Conservation (phyloP, 2,888 invertebrate species). For the Latheticus oryzae region DNA sequence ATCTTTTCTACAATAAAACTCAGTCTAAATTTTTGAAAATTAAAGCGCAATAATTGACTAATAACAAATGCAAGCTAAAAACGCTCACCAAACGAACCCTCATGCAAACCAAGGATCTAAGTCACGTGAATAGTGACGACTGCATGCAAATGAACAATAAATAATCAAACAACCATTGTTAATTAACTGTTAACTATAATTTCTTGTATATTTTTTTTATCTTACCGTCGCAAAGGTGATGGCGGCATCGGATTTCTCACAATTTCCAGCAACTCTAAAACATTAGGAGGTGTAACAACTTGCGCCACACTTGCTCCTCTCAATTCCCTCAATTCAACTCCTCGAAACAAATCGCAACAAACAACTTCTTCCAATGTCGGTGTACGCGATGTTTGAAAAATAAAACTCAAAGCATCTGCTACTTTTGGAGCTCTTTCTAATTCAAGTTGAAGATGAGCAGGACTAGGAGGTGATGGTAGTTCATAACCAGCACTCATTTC, state of each 20-base stretch:
- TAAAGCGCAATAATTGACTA: too few relatives aligned
- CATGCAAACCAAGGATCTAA: conserved; percentile 62
- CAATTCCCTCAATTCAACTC: conserved; percentile 89
- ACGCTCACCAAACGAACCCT: conserved; percentile 40
- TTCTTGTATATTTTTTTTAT: too few relatives aligned
- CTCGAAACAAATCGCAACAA: conserved; percentile 85
- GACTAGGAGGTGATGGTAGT: conserved; percentile 79
- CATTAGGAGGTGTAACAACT: conserved; percentile 55
- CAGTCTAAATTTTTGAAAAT: conserved; percentile 48
- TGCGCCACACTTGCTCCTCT: conserved; percentile 81
- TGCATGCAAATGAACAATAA: conserved; percentile 52
- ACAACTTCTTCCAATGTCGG: conserved; percentile 85
- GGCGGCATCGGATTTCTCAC: conserved; percentile 57
- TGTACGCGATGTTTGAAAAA: conserved; percentile 78
- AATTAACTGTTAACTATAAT: too few relatives aligned
- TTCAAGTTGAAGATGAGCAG: conserved; percentile 78
- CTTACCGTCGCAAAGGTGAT: conserved; percentile 60
- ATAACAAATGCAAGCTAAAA: not conserved
- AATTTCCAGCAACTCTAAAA: conserved; percentile 59
- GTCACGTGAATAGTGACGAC: conserved; percentile 58
- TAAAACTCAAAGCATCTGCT: conserved; percentile 80
- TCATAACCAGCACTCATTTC: conserved; percentile 93
- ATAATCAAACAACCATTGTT: too few relatives aligned
- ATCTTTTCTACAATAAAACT: conserved; percentile 61
- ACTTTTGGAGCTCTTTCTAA: conserved; percentile 80